phyloP scores from a whole-genome alignment of 2,797 vertebrate genomes.

The Peromyscus eremicus region DNA sequence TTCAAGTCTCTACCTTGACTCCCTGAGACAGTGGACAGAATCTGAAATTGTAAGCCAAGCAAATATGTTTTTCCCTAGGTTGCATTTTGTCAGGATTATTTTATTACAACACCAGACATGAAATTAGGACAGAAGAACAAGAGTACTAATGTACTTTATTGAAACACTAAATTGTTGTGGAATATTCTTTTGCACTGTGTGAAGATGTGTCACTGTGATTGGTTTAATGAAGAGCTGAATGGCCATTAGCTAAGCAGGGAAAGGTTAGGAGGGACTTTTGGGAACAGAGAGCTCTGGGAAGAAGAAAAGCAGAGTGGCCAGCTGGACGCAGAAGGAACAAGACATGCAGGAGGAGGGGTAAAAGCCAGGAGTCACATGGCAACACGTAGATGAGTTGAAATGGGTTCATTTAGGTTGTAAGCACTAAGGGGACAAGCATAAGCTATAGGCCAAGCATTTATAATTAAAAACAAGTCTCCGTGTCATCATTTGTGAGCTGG shows the following conservation, averaged over 20 bases:
- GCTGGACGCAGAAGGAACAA: not conserved
- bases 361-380: not conserved
- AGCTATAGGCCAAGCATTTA: not conserved
- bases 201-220: not conserved
- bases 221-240: not conserved
- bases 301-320: not conserved
- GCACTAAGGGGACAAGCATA: not conserved
- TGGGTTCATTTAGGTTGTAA: not conserved
- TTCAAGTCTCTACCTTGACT: not conserved
- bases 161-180: not conserved
- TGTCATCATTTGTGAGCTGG: not conserved
- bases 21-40: too few species aligned
- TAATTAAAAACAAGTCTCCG: not conserved
- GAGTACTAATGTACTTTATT: not conserved
- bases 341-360: not conserved
- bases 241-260: not conserved
- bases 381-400: not conserved
- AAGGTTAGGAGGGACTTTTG: not conserved
- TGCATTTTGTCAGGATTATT: not conserved
- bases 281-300: not conserved
- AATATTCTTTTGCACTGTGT: too few species aligned
- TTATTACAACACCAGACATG: not conserved
- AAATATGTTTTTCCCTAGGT: not conserved
- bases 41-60: not conserved
- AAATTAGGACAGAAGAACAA: not conserved